Base-by-base conservation (phyloP, 2,888 invertebrate genomes). In the Argyresthia goedartella region DNA sequence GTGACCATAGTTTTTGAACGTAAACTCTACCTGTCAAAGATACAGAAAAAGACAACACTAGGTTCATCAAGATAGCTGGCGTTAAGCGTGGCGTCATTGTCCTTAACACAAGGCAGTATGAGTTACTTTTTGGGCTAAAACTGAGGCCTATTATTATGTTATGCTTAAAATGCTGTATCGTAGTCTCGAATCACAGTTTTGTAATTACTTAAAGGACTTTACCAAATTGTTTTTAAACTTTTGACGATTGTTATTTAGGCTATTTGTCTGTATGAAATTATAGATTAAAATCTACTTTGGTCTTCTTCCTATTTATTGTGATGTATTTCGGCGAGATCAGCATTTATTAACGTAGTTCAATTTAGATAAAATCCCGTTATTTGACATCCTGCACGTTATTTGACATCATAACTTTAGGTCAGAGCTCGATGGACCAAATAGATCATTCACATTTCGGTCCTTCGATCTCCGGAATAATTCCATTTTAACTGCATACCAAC, bases 221-320 rank as follows among this genome's bases (percentile, higher is more conserved):
- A 73, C 81, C 72, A 81, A 85, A 85, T 84, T 84, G 81, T 82
- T 85, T 84, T 76, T 74, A 73, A 80, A 73, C 74, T 71, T 72
- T 71, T 76, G 79, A 79, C 79, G 81, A 84, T 82, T 82, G 82
- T 82, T 84, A 80, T 75, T 67, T 66, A 65, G 75, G 78, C 81
- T 84, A 85, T 85, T 85, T 85, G 85, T 85, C 85, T 81, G 71
- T 72, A 73, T 68, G 65, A 67, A 64, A 68, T 71, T 69, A 60
- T 51, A 59, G 84, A 84, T 84, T 69, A 60, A 55, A 60, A 82
- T 84, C 81, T 71, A 49, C 51, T 44, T 49, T 16, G 10, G 13
- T 25, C 47, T 47, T 47, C 39, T 4, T 4, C 25, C 25, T 6
- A 25, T 25, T 6, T 25, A 25, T 25, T 25, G 6, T 25, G 6